Evolutionary conservation across 2,888 invertebrate genomes (phyloP).

Genomic region (Sarcophaga subvicina): DNA sequence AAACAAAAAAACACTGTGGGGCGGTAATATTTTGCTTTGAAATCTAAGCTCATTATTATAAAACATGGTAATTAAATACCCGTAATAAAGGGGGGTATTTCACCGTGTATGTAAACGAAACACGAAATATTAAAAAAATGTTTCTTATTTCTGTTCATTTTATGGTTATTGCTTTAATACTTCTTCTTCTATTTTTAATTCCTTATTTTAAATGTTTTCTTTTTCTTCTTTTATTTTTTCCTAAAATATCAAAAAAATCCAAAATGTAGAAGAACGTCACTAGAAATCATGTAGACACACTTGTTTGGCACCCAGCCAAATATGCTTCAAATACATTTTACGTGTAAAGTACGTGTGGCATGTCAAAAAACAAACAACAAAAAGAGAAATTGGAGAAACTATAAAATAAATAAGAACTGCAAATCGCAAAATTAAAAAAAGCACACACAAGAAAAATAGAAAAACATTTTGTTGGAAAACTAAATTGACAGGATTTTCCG

Average conservation of each 20-base stretch:
- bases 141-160: neutral
- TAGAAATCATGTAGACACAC: conserved; percentile 62
- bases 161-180: conserved; percentile 45
- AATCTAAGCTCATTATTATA: conserved; percentile 3
- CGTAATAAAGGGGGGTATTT: neutral
- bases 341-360: conserved; percentile 64
- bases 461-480: conserved; percentile 56
- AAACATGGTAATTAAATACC: neutral
- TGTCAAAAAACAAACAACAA: conserved; percentile 47
- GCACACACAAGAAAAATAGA: conserved; percentile 14
- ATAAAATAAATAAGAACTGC: conserved; percentile 21
- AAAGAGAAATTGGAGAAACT: neutral
- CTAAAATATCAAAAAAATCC: neutral
- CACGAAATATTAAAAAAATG: neutral
- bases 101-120: neutral
- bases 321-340: conserved; percentile 53
- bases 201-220: no score
- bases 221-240: no score
- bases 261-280: neutral
- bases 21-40: neutral
- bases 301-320: conserved; percentile 66
- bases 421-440: conserved; percentile 37
- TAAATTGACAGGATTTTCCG: conserved; percentile 74
- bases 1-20: neutral
- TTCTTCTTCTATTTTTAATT: no score